Evolutionary conservation across 2,113 vertebrate species (phyloP).

Genomic region (Grus americana): DNA sequence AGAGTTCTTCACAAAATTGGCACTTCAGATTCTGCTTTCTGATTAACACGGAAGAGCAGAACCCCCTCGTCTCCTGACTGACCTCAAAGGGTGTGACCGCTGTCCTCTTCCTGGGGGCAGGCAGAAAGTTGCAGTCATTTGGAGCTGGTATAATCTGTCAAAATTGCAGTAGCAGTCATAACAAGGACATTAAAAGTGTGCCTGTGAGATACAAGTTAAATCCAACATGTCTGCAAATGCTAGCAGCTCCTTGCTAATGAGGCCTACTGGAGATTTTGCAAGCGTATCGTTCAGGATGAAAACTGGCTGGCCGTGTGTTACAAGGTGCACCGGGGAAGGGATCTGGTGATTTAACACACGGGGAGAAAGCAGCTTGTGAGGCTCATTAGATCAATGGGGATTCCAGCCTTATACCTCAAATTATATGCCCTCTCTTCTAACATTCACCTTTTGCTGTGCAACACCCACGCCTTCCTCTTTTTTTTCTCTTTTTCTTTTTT

Average conservation of each 20-base stretch:
- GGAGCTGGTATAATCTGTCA: slow-evolving; percentile 8
- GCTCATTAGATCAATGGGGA: not conserved
- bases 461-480: not conserved
- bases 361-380: not conserved
- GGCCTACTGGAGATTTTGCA: slow-evolving; percentile 11
- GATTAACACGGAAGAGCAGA: slow-evolving; percentile 69
- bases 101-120: not conserved
- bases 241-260: slow-evolving; percentile 33
- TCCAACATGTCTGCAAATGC: not conserved
- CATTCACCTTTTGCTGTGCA: not conserved
- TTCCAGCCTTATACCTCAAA: not conserved
- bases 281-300: not conserved
- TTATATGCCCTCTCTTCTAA: not conserved
- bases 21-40: slow-evolving; percentile 57
- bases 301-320: not conserved
- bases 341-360: not conserved
- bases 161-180: not conserved
- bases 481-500: not conserved
- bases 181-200: not conserved
- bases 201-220: not conserved
- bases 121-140: slow-evolving; percentile 13
- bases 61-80: slow-evolving; percentile 32
- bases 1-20: slow-evolving; percentile 61
- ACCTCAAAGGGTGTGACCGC: slow-evolving; percentile 7
- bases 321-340: not conserved